Percentiles rank a stretch among this genome's conserved stretches.
Conservation (phyloP, 37 sponge, comb jelly and placozoan genomes). For the Halichondria panicea region DNA sequence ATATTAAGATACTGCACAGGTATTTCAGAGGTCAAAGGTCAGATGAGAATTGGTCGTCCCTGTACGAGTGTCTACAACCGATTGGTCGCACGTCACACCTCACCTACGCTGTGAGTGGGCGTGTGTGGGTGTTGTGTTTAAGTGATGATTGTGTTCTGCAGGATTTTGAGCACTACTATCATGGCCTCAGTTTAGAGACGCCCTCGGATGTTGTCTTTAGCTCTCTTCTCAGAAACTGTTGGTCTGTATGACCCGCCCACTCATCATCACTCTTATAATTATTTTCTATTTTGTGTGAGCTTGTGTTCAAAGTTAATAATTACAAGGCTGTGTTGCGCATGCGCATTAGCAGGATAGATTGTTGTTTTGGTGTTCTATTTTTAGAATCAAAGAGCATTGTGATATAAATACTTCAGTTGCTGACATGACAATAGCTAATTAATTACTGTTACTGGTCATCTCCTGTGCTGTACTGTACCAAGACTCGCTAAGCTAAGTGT, state of each 20-base stretch:
- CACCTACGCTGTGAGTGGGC: slow-evolving; percentile 19
- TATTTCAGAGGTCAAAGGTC: slow-evolving; percentile 36
- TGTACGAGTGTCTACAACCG: neutral
- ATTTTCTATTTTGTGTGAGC: neutral
- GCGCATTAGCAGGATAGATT: no score
- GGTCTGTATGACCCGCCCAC: slow-evolving; percentile 16
- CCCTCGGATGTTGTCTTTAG: slow-evolving; percentile 25
- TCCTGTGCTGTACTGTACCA: no score
- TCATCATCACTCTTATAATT: slow-evolving; percentile 1
- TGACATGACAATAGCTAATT: no score
- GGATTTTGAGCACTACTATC: slow-evolving; percentile 74
- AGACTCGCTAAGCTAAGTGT: neutral
- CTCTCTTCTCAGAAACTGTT: slow-evolving; percentile 24
- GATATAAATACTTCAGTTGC: slow-evolving; percentile 16
- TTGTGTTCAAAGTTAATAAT: neutral
- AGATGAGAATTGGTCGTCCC: neutral
- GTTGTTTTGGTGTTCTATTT: slow-evolving; percentile 31
- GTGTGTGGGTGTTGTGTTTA: neutral
- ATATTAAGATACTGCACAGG: slow-evolving; percentile 13
- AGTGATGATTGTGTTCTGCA: neutral
- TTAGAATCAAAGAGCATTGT: slow-evolving; percentile 13
- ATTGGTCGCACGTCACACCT: neutral
- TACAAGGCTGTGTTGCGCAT: neutral
- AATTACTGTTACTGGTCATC: no score
- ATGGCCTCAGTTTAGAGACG: slow-evolving; percentile 56